phyloP scores from a whole-genome alignment of 2,888 invertebrate species.

The Augochlorella aurata region DNA sequence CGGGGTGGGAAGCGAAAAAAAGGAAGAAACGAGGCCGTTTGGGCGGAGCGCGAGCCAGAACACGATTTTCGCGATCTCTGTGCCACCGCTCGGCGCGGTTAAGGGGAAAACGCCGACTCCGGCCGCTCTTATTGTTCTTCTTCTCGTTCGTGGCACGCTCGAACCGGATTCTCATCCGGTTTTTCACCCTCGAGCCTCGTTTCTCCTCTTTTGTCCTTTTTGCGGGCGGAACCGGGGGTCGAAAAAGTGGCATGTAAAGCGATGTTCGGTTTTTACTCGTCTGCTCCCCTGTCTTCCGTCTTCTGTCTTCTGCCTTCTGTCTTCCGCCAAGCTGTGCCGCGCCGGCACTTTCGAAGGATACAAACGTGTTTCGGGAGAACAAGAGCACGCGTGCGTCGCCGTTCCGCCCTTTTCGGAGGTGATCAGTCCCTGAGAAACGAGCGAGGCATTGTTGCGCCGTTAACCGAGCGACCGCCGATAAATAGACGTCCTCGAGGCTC shows the following conservation, averaged over 20 bases:
- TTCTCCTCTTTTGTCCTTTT: constrained; percentile 32
- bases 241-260: constrained; percentile 24
- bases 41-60: constrained; percentile 46
- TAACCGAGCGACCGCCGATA: not conserved
- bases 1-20: not conserved
- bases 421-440: not conserved
- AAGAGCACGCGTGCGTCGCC: too few relatives aligned
- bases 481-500: not conserved
- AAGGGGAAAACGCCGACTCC: constrained; percentile 36
- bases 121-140: constrained; percentile 61
- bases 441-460: not conserved
- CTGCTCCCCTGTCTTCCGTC: not conserved
- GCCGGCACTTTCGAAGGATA: not conserved
- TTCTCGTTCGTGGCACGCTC: constrained; percentile 25
- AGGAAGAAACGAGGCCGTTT: constrained; percentile 43
- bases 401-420: not conserved
- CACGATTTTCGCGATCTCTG: constrained; percentile 60
- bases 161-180: constrained; percentile 48
- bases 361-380: too few relatives aligned
- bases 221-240: constrained; percentile 16
- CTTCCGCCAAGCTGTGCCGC: not conserved
- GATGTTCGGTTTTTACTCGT: constrained; percentile 28
- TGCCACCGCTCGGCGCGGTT: constrained; percentile 27
- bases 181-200: constrained; percentile 39
- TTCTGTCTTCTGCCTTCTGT: not conserved